Base-by-base conservation (phyloP, 2,888 invertebrate genomes). In the Drosophila trichaetosa region DNA sequence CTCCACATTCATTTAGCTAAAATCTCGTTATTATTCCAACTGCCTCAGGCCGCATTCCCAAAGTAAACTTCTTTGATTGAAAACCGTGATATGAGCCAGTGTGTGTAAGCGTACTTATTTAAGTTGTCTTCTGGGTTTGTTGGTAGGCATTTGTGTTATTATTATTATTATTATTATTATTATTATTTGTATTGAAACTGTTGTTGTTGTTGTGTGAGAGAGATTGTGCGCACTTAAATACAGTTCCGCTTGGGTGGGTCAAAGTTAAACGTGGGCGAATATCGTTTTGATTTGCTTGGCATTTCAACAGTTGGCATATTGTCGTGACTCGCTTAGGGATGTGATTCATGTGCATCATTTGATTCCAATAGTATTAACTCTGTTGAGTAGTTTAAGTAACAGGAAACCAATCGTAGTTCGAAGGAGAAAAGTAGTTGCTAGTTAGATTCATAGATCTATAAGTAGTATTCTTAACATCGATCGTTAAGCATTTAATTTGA, bases 351-450 rank as follows among this genome's bases (percentile, higher is more conserved):
- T 65, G 33, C 38, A 57, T 42, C 49, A 42, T 73, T 64, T 24
- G 53, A 31, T 24, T 34, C 29, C 6, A 49, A 49, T 51, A 29
- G 60, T 56, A 49, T 64, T 27, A 21, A 36, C 58, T 60, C 24
- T 46, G 54, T 38, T 40, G 34, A 24, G 51, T 66, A 24, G 34
- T 16, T 52, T 40, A 52, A 56, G 29, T 59, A 76, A 76, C 69
- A 73, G 79, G 84, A 85, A 85, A 89, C 79, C 89, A 87, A 84
- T 81, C 49, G 63, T 54, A 33, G 58, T 76, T 72, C 36, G 34
- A 84, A 75, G 74, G 80, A 82, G 58, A 54, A 61, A 66, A 58
- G 54, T 57, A 38, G 51, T 57, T 33, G 57, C 54, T 63, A 58
- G 58, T 52, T 74, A 53, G 62, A 77, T 38, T 54, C 31, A 7